Evolutionary conservation across 1,140 invertebrate genomes (phyloP).

Genomic region (Drosophila eugracilis): DNA sequence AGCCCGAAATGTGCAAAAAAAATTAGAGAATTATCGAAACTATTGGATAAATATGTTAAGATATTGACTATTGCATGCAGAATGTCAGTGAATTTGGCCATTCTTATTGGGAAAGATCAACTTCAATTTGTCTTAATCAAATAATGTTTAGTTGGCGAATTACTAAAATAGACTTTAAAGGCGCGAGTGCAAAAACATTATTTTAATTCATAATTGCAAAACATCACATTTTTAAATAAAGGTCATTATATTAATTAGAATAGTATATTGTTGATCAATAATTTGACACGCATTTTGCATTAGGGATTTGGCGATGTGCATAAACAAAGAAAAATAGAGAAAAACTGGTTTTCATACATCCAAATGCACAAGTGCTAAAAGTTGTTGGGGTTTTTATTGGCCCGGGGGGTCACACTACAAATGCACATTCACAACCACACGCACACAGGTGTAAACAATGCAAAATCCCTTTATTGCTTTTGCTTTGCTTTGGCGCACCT

Average conservation of each 20-base stretch:
- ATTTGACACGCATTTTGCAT: constrained; percentile 1
- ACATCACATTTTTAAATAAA: too few relatives aligned
- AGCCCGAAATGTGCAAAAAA: constrained; percentile 25
- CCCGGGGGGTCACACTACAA: constrained; percentile 26
- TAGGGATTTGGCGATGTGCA: constrained; percentile 4
- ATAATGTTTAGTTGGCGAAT: too few relatives aligned
- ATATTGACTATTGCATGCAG: constrained; percentile 13
- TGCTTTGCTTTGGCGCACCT: constrained; percentile 34
- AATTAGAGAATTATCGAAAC: constrained; percentile 48
- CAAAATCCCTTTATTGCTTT: constrained; percentile 46
- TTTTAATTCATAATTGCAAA: too few relatives aligned
- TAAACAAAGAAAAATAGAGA: constrained; percentile 24
- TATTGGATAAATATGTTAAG: constrained; percentile 30
- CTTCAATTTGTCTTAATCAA: too few relatives aligned
- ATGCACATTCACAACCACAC: constrained; percentile 1
- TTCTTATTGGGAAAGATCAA: too few relatives aligned
- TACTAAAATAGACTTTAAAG: too few relatives aligned
- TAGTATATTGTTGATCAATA: background rate
- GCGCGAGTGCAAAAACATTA: too few relatives aligned
- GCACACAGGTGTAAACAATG: constrained; percentile 63
- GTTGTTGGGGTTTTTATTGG: constrained; percentile 19
- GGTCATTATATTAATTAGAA: too few relatives aligned
- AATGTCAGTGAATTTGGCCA: background rate
- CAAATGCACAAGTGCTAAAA: constrained; percentile 59
- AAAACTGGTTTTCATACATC: constrained; percentile 59